A percentile compares a stretch with the other conserved stretches of the same genome.
Conservation (phyloP, 23 tunicate genomes). For the Diplosoma virens region DNA sequence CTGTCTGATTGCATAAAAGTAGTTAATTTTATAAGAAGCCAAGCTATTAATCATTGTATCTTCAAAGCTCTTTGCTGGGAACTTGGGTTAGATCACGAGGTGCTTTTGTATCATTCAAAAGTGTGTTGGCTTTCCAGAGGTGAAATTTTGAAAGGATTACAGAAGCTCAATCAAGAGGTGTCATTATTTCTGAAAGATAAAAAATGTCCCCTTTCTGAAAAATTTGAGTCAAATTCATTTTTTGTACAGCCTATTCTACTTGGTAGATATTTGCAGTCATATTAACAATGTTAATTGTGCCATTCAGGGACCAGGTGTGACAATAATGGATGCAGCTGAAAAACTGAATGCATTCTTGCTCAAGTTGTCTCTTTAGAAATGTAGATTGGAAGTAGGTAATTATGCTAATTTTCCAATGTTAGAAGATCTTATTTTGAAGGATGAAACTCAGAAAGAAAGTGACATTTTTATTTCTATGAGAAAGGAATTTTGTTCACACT, state of each 20-base stretch:
- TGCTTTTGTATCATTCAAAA: slow-evolving; percentile 32
- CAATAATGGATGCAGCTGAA: slow-evolving; percentile 44
- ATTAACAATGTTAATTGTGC: slow-evolving; percentile 28
- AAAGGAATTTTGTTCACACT: slow-evolving; percentile 24
- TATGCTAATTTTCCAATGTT: slow-evolving; percentile 44
- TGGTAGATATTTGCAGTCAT: slow-evolving; percentile 43
- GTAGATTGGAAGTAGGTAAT: slow-evolving; percentile 27
- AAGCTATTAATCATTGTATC: slow-evolving; percentile 5
- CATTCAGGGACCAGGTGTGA: slow-evolving; percentile 47
- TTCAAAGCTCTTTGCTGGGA: slow-evolving; percentile 16
- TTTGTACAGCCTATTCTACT: slow-evolving; percentile 25
- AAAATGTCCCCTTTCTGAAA: slow-evolving; percentile 32
- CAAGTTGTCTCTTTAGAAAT: slow-evolving; percentile 31
- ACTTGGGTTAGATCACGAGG: slow-evolving; percentile 19
- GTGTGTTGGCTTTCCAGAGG: slow-evolving; percentile 40
- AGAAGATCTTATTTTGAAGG: slow-evolving; percentile 30
- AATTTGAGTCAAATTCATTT: slow-evolving; percentile 8
- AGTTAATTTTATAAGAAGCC: slow-evolving; percentile 23
- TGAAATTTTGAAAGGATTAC: slow-evolving; percentile 25
- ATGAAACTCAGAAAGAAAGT: slow-evolving; percentile 13
- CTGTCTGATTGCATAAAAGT: slow-evolving; percentile 23
- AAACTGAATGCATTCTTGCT: slow-evolving; percentile 37
- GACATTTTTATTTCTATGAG: slow-evolving; percentile 25
- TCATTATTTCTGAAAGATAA: too few relatives aligned
- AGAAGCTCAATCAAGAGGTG: slow-evolving; percentile 18